Base-by-base conservation (phyloP, 2,797 vertebrate species). In the Anas bahamensis region DNA sequence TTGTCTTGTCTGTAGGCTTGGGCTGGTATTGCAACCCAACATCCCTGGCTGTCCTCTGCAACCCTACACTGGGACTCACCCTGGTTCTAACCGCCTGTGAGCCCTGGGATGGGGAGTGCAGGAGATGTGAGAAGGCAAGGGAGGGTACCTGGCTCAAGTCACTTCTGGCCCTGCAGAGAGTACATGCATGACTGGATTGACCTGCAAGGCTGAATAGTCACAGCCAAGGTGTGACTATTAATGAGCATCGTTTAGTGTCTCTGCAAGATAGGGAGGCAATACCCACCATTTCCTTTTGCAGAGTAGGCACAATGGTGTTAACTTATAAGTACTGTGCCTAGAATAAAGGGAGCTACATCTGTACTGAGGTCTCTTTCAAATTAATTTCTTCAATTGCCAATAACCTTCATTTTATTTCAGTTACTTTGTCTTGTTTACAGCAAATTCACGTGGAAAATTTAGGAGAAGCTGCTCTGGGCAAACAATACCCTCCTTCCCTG, bases 1-100 rank as follows among this genome's bases (percentile, higher is more conserved):
- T 78, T 12, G 2, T 52, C 8, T 10, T 55, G 29, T 16, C 41
- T 89, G 13, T 59, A 48, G 75, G 21, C 53, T 76, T 84, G 39
- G 16, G 11, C 33, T 81, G 76, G 18, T 70, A 37, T 10, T 65
- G 79, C 39, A 80, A 55, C 23, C 28, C 53, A 17, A 92, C 65
- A 63, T 41, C 24, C 31, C 50, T 21, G 22, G 8, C 26, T 65
- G 5, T 33, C 19, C 23, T 60, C 50, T 68, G 17, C 46, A 37
- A 11, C 35, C 3, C 0, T 2, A 0, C 31, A 28, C 9, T 22
- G 35, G 42, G 19, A 41, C 29, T 50, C 7, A 4, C 17, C 13
- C 21, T 17, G 28, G 16, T 2, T 3, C 31, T 61, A 33, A 35
- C 16, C 10, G 9, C 12, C 53, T 19, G 21, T 0, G 0, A 56